These are phyloP conservation scores for Drosophila takahashii DNA, from an alignment of 1,140 invertebrate genomes.

Conservation along the genomic window DNA sequence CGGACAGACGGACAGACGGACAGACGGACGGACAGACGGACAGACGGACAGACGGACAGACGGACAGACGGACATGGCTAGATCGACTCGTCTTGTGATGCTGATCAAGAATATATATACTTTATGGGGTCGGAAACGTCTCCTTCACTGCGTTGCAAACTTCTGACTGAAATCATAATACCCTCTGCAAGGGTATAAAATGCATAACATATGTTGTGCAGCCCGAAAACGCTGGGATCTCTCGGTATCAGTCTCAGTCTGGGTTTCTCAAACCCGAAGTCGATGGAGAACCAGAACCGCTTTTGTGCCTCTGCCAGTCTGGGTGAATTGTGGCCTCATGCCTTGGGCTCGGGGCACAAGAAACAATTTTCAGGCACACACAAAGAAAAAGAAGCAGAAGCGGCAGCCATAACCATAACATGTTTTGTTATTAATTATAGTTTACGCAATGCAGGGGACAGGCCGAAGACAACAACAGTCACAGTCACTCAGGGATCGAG, in stretches of 20 bases:
- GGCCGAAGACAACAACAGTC: slow-evolving; percentile 77
- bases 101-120: too few species aligned
- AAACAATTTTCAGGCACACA: slow-evolving; percentile 76
- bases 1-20: too few species aligned
- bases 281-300: slow-evolving; percentile 42
- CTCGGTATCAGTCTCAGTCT: slow-evolving; percentile 3
- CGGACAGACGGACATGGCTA: too few species aligned
- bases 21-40: too few species aligned
- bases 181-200: too few species aligned
- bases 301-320: slow-evolving; percentile 34
- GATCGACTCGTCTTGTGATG: too few species aligned
- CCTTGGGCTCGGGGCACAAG: slow-evolving; percentile 72
- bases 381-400: slow-evolving; percentile 20
- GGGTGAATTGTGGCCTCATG: slow-evolving; percentile 57
- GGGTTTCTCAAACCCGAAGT: slow-evolving; percentile 4
- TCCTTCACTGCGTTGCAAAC: too few species aligned
- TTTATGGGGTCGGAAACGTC: too few species aligned
- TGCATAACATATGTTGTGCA: slow-evolving; percentile 81
- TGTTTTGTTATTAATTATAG: slow-evolving; percentile 84
- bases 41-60: too few species aligned
- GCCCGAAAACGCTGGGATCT: slow-evolving; percentile 23
- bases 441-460: slow-evolving; percentile 80
- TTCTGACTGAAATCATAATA: too few species aligned
- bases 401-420: slow-evolving; percentile 78
- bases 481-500: slow-evolving; percentile 63